Base-by-base conservation (phyloP, 2,113 vertebrate species). In the Oncorhynchus kisutch region DNA sequence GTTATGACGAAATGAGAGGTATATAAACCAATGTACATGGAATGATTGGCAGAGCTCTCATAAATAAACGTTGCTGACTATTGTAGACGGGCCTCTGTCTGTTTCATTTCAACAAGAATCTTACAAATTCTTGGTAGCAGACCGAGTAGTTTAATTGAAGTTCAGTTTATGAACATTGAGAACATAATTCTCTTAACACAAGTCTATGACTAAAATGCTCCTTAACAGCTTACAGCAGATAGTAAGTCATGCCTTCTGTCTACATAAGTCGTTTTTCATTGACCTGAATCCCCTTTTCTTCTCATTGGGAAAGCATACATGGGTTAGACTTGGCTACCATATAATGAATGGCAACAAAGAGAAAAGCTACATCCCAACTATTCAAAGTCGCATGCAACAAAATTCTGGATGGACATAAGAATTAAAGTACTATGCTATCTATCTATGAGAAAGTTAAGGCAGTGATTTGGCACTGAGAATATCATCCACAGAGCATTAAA, bases 211-310 rank as follows among this genome's bases (percentile, higher is more conserved):
- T 8, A 39, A 39, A 39, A 39, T 7, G 8, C 39, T 39, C 8
- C 39, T 39, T 9, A 39, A 39, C 8, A 39, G 8, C 39, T 9
- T 34, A 34, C 31, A 34, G 31, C 31, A 34, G 31, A 34, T 34
- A 34, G 31, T 34, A 34, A 6, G 31, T 34, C 6, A 34, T 34
- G 31, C 31, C 31, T 39, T 68, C 22, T 20, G 18, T 68, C 67
- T 12, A 68, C 18, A 68, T 68, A 34, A 68, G 18, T 68, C 20
- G n/a, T 39, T 68, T 29, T 70, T 70, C 31, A 70, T 5, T 70
- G 39, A 70, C 67, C 39, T 48, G 20, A 18, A 70, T 22, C 67
- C 48, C 66, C 16, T 34, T 34, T 67, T n/a, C 57, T 34, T 34
- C 5, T 14, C 1, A 68, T 16, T n/a, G 34, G 39, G 39, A 48